Conservation (phyloP, 2,797 vertebrate genomes). For the Salarias fasciatus region DNA sequence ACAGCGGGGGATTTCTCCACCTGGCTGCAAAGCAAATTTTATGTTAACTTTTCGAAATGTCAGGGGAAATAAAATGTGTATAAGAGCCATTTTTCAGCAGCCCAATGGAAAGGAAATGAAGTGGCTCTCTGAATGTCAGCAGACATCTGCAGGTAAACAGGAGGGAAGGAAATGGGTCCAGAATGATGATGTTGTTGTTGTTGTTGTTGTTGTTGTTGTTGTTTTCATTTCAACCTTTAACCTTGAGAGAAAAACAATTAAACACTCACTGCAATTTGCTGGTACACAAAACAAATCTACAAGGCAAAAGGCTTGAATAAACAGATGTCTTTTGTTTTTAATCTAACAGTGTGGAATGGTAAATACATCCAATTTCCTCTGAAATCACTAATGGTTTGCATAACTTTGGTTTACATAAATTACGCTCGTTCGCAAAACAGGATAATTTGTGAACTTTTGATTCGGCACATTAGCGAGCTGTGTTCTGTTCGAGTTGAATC, state of each 20-base stretch:
- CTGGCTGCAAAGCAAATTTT: constrained; percentile 25
- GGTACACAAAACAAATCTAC: constrained; percentile 3
- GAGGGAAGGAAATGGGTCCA: constrained; percentile 15
- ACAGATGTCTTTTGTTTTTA: background rate
- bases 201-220: constrained; percentile 21
- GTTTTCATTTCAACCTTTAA: constrained; percentile 11
- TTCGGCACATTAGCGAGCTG: constrained; percentile 19
- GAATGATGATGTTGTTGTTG: background rate
- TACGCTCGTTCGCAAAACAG: background rate
- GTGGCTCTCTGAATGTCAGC: constrained; percentile 56
- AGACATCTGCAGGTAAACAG: constrained; percentile 27
- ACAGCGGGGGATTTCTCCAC: constrained; percentile 7
- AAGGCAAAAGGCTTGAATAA: background rate
- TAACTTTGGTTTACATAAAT: background rate
- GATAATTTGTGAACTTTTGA: constrained; percentile 7
- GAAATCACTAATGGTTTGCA: background rate
- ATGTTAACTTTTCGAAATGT: constrained; percentile 48
- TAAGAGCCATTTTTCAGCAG: constrained; percentile 33
- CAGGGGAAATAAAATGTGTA: constrained; percentile 44
- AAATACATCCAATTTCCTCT: background rate
- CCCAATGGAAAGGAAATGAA: constrained; percentile 37
- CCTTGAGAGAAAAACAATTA: constrained; percentile 35
- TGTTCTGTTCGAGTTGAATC: constrained; percentile 23
- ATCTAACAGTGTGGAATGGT: constrained; percentile 6
- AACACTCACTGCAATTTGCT: background rate